Evolutionary conservation across 2,797 vertebrate species (phyloP).

Genomic region (Cichlasoma orientale): DNA sequence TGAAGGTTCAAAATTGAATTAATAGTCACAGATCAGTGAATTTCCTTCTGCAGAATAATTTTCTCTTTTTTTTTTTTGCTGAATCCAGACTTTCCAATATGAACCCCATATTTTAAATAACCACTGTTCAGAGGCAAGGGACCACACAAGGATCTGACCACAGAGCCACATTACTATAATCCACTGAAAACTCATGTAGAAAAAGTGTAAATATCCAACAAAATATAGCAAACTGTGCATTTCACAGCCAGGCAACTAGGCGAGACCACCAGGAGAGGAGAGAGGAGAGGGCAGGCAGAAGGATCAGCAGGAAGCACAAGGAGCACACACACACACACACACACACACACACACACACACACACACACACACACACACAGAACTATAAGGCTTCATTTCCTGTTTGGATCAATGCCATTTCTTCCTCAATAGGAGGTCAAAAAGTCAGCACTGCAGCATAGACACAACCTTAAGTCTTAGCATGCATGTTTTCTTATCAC

Average conservation of each 20-base stretch:
- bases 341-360: too few relatives aligned
- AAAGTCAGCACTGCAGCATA: slow-evolving; percentile 51
- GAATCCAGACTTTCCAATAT: slow-evolving; percentile 2
- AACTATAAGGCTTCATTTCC: slow-evolving; percentile 58
- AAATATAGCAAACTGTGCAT: not conserved
- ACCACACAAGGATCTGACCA: slow-evolving; percentile 25
- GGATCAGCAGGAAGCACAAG: slow-evolving; percentile 61
- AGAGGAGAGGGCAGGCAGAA: slow-evolving; percentile 24
- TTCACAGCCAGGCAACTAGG: slow-evolving; percentile 23
- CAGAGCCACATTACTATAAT: not conserved
- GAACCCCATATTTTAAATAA: not conserved
- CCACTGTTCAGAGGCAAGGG: not conserved
- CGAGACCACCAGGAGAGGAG: slow-evolving; percentile 45
- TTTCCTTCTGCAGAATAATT: not conserved
- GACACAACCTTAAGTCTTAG: slow-evolving; percentile 15
- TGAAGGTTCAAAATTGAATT: not conserved
- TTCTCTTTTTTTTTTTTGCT: not conserved
- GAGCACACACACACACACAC: slow-evolving; percentile 8
- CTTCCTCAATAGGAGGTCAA: slow-evolving; percentile 62
- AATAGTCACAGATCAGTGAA: not conserved
- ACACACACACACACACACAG: not conserved
- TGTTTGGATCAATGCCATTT: slow-evolving; percentile 66
- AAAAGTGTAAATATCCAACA: too few relatives aligned
- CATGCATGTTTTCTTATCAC: slow-evolving; percentile 10
- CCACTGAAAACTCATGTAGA: not conserved